These are phyloP conservation scores for Triplophysa rosa DNA, from an alignment of 2,113 vertebrate species.

Conservation along the genomic window DNA sequence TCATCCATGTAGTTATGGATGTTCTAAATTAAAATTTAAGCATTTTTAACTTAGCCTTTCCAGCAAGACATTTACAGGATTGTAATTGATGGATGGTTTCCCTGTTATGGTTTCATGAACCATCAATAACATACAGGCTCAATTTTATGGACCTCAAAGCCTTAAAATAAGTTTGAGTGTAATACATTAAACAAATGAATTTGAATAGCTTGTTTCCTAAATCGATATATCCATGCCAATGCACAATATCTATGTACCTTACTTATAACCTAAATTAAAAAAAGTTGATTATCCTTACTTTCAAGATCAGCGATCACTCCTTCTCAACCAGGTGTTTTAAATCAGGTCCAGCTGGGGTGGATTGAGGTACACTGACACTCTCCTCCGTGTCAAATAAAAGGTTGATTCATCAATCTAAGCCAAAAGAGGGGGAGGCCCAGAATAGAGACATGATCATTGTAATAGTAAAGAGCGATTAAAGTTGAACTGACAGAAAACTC, in stretches of 20 bases:
- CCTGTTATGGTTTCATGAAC: not conserved
- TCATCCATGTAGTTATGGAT: conserved; percentile 14
- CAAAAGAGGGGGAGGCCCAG: conserved; percentile 12
- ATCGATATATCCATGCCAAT: not conserved
- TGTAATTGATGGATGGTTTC: conserved; percentile 11
- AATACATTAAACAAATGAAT: not conserved
- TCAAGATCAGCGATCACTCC: conserved; percentile 5
- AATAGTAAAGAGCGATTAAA: conserved; percentile 31
- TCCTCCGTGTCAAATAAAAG: not conserved
- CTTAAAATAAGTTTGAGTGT: not conserved
- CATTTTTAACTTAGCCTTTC: not conserved
- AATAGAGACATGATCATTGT: conserved; percentile 39
- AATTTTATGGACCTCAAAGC: not conserved
- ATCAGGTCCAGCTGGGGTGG: conserved; percentile 39
- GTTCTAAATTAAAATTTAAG: conserved; percentile 2
- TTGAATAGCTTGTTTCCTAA: not conserved
- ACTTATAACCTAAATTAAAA: not conserved
- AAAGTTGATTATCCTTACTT: not conserved
- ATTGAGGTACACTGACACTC: conserved; percentile 6
- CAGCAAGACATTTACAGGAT: not conserved
- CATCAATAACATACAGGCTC: not conserved
- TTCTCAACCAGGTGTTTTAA: conserved; percentile 43
- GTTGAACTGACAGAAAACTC: conserved; percentile 17
- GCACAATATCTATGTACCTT: not conserved
- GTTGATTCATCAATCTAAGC: not conserved